Conservation (phyloP, 2,113 vertebrate species). For the Merops nubicus region DNA sequence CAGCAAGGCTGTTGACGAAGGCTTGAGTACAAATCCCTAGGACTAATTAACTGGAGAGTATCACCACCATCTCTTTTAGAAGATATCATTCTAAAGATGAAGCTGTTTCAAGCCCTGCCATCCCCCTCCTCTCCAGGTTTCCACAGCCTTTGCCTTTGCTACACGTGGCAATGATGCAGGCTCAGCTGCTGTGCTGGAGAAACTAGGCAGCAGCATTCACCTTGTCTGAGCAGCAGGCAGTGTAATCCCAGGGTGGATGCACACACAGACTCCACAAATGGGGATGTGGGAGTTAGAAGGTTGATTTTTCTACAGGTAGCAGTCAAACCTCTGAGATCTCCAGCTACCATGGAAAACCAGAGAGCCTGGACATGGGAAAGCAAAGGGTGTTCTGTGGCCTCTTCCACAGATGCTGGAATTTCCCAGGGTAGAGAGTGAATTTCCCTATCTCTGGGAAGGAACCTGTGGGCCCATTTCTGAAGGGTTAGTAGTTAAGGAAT, state of each 20-base stretch:
- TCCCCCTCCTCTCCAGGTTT: neutral
- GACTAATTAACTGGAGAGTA: neutral
- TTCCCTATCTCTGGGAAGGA: neutral
- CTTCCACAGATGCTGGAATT: neutral
- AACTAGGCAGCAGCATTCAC: neutral
- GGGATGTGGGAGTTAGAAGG: neutral
- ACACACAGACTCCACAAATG: neutral
- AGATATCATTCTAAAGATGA: neutral
- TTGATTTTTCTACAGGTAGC: neutral
- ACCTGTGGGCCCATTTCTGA: neutral
- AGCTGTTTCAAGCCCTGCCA: neutral
- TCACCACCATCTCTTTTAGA: neutral
- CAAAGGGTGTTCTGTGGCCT: neutral
- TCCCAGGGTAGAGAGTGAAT: neutral
- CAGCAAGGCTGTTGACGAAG: neutral
- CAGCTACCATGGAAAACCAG: neutral
- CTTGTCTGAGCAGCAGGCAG: neutral
- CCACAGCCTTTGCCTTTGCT: neutral
- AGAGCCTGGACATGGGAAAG: neutral
- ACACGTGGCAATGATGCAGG: neutral
- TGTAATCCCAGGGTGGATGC: neutral
- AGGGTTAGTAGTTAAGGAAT: neutral
- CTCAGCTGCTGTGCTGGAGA: neutral
- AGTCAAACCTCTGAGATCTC: neutral
- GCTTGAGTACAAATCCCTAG: neutral